phyloP scores from a whole-genome alignment of 2,797 vertebrate species.

The Brachyrhaphis roseni region DNA sequence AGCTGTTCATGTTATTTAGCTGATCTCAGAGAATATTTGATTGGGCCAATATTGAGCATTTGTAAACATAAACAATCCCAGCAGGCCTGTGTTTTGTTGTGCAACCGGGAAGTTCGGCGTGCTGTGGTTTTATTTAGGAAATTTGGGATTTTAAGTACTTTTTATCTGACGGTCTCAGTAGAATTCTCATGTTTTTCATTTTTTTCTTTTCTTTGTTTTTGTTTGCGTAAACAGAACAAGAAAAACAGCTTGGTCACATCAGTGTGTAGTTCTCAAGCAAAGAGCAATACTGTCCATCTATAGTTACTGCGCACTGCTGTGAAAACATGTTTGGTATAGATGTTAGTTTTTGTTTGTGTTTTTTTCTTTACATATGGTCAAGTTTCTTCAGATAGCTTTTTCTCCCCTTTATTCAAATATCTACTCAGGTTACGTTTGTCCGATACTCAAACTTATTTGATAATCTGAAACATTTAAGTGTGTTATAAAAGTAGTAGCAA shows the following conservation, averaged over 20 bases:
- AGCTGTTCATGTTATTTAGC: slow-evolving; percentile 35
- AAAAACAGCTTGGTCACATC: slow-evolving; percentile 10
- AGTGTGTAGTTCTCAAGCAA: slow-evolving; percentile 10
- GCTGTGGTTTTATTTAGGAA: slow-evolving; percentile 34
- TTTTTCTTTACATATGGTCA: not conserved
- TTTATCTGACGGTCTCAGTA: not conserved
- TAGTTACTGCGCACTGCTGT: not conserved
- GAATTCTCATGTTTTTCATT: not conserved
- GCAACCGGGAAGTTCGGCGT: slow-evolving; percentile 28
- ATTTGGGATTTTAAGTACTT: not conserved
- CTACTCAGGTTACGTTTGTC: not conserved
- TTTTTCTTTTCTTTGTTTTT: not conserved
- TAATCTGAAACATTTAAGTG: not conserved
- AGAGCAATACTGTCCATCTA: slow-evolving; percentile 14
- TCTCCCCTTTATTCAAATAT: not conserved
- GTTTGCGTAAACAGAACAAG: not conserved
- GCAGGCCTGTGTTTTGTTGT: slow-evolving; percentile 19
- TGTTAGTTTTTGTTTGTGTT: not conserved
- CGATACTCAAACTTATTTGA: not conserved
- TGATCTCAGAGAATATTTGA: slow-evolving; percentile 56
- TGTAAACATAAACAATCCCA: slow-evolving; percentile 62
- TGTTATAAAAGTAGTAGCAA: not conserved
- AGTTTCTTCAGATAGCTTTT: not conserved
- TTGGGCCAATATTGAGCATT: slow-evolving; percentile 61
- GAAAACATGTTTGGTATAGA: not conserved